Base-by-base conservation (phyloP, 1,140 invertebrate genomes). In the Solen grandis region DNA sequence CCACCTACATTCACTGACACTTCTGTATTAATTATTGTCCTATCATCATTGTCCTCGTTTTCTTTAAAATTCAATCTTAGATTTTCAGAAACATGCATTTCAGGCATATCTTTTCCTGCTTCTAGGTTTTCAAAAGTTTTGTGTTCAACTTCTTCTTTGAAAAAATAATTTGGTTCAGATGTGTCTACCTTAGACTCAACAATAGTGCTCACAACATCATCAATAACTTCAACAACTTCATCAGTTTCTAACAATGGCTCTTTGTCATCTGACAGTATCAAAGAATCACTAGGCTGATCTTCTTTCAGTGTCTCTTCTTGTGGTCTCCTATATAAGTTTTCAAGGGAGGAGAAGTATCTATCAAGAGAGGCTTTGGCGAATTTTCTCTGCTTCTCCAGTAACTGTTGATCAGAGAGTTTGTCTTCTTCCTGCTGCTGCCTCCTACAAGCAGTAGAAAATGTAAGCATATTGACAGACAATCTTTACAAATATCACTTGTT, bases 301-400 rank as follows among this genome's bases (percentile, higher is more conserved):
- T 50, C 46, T 19, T 50, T 50, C 46, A 50, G n/a, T n/a, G n/a
- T n/a, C n/a, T 46, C 41, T 46, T 8, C 8, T 10, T 46, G 19
- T 46, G 41, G 19, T 10, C 41, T 19, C 19, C 38, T 62, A 35
- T 73, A 75, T 31, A 84, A 41, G 36, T 84, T 83, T 82, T 88
- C 84, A 31, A 89, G 76, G 36, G 88, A 89, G 14, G 83, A 81
- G 59, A 89, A 89, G 57, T 89, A 88, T 16, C 86, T 62, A 31
- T 89, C 86, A 13, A 88, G 70, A 10, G 88, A 88, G 35, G 85
- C 82, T 50, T 83, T 83, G 29, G 88, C 83, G 84, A 85, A 88
- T 27, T 77, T 78, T 66, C 82, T 83, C 54, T 84, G 82, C 52
- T 81, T 76, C 25, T 84, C 78, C 14, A 83, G 68, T 52, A 85